These are phyloP conservation scores for Ditula angustiorana DNA, from an alignment of 2,888 invertebrate species.

Conservation along the genomic window DNA sequence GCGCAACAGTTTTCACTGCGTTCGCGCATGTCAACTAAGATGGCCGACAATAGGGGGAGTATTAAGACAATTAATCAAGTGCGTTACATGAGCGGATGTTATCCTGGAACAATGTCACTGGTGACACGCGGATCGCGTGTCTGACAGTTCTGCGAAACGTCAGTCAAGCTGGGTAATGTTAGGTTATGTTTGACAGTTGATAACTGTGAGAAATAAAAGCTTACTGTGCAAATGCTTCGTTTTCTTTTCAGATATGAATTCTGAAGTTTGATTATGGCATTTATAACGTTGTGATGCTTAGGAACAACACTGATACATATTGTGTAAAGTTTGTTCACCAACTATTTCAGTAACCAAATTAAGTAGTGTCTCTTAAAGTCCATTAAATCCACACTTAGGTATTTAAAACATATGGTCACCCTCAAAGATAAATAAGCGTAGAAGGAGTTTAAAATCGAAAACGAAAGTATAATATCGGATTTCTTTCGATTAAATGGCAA, in stretches of 20 bases:
- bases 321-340: too few relatives aligned
- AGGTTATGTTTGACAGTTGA: slow-evolving; percentile 17
- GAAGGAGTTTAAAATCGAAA: too few relatives aligned
- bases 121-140: slow-evolving; percentile 15
- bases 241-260: slow-evolving; percentile 22
- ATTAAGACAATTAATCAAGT: slow-evolving; percentile 19
- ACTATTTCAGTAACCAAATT: too few relatives aligned
- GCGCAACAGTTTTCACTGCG: slow-evolving; percentile 32
- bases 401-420: too few relatives aligned
- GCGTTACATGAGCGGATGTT: slow-evolving; percentile 25
- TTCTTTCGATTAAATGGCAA: too few relatives aligned
- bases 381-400: too few relatives aligned
- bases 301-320: too few relatives aligned
- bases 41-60: slow-evolving; percentile 10
- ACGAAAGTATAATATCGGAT: too few relatives aligned
- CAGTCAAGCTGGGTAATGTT: slow-evolving; percentile 23
- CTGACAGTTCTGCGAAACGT: neutral
- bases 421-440: too few relatives aligned
- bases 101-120: slow-evolving; percentile 22
- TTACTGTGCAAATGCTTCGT: neutral
- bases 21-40: slow-evolving; percentile 14
- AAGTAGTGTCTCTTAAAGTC: too few relatives aligned
- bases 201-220: slow-evolving; percentile 18
- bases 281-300: slow-evolving; percentile 2
- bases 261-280: slow-evolving; percentile 9